Evolutionary conservation across 2,888 invertebrate species (phyloP).

Genomic region (Polietes domitor): DNA sequence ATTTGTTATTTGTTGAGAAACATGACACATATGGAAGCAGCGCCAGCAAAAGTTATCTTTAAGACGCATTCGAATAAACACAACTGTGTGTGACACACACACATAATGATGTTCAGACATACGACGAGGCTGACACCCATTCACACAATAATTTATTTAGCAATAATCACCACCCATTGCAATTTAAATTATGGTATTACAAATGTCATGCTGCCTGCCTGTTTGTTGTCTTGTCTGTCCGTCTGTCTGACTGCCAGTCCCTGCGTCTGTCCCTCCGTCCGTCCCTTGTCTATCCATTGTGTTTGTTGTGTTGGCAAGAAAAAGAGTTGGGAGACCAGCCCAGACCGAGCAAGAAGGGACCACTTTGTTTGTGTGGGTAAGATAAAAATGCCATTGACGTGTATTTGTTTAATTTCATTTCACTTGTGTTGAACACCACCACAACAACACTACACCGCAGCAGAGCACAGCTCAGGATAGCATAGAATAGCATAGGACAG

Average conservation of each 20-base stretch:
- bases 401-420: slow-evolving; percentile 58
- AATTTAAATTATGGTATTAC: slow-evolving; percentile 33
- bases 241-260: neutral
- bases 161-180: slow-evolving; percentile 29
- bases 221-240: slow-evolving; percentile 9
- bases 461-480: neutral
- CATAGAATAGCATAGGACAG: too few relatives aligned
- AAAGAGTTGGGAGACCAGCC: slow-evolving; percentile 6
- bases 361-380: slow-evolving; percentile 58
- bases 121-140: neutral
- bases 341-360: slow-evolving; percentile 28
- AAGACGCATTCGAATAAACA: neutral
- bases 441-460: neutral
- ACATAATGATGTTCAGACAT: neutral
- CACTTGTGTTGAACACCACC: slow-evolving; percentile 27
- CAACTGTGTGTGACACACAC: neutral
- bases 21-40: slow-evolving; percentile 16
- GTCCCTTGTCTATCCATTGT: too few relatives aligned
- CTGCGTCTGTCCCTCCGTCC: neutral
- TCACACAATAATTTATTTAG: slow-evolving; percentile 14
- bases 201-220: slow-evolving; percentile 25
- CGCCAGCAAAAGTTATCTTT: slow-evolving; percentile 33
- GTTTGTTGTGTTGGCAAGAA: neutral
- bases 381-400: slow-evolving; percentile 58
- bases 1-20: slow-evolving; percentile 16